Evolutionary conservation across 2,113 vertebrate genomes (phyloP), one percentile per base, ranked within the genome.

Genomic region (Apus apus): DNA sequence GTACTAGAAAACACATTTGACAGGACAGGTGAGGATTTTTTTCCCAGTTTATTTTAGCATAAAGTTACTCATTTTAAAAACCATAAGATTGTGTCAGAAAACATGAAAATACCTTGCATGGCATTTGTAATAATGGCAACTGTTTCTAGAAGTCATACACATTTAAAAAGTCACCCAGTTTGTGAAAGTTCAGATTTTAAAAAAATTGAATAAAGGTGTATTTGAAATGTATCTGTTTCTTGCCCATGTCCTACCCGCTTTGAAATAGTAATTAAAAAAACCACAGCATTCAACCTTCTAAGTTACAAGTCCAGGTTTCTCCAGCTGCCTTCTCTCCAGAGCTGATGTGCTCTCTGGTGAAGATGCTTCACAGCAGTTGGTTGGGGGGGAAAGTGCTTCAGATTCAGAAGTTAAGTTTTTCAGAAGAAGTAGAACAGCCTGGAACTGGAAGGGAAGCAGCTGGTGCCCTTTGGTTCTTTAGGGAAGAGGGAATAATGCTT

Each of bases 1-100:
- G 16, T 26, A 40, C 25, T 48, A 80, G 40, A 80, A 27, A 38
- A 79, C 88, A 23, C 57, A 60, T 83, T 62, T 94, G 90, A 93
- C 86, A 91, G 93, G 46, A 53, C 67, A 26, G 76, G 95, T 36
- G 51, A 90, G 73, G 81, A 60, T 64, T 80, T 64, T 80, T 72
- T 40, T 11, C 48, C 48, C 20, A 6, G 85, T 95, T 96, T 93
- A 96, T 93, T 96, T 89, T 58, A 43, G 40, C 40, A 43, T 43
- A 93, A 95, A 93, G 89, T 94, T 89, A 81, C 40, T 45, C 76
- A 8, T 61, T 96, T 91, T 89, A 90, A 89, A 94, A 97, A 92
- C 94, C 89, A 58, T 57, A 56, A 87, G 40, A 48, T 21, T 48
- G 46, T 48, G 46, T 48, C 46, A 48, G 46, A 21, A 48, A 48